Evolutionary conservation across 1,140 invertebrate genomes (phyloP).

Genomic region (Antheraea mylitta): DNA sequence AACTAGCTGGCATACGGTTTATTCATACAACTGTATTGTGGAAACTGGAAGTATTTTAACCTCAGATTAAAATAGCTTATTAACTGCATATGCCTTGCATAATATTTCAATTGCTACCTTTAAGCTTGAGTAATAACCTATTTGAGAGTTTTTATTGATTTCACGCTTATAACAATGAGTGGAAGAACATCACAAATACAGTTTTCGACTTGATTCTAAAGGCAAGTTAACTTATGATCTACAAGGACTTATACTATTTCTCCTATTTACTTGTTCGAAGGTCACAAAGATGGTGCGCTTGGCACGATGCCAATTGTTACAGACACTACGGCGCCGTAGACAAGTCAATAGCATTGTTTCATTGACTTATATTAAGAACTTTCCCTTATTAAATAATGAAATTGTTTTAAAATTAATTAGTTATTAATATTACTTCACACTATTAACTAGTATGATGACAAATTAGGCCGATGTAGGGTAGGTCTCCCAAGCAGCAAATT

Average conservation of each 20-base stretch:
- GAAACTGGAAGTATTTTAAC: neutral
- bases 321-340: slow-evolving; percentile 53
- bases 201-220: neutral
- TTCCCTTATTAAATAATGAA: no score
- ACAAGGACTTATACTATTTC: slow-evolving; percentile 6
- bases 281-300: slow-evolving; percentile 29
- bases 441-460: no score
- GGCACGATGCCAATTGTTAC: slow-evolving; percentile 43
- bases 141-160: neutral
- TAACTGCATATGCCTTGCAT: neutral
- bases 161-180: neutral
- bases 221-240: neutral
- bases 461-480: no score
- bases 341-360: slow-evolving; percentile 14
- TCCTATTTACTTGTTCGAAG: slow-evolving; percentile 23
- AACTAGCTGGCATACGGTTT: neutral
- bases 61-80: neutral
- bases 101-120: neutral
- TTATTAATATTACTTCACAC: no score
- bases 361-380: neutral
- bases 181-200: neutral
- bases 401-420: no score
- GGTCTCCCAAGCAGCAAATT: no score
- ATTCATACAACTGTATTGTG: neutral
- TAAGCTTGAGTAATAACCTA: neutral